These are phyloP conservation scores for Cantharis rufa DNA, from an alignment of 2,888 invertebrate genomes.

Conservation along the genomic window DNA sequence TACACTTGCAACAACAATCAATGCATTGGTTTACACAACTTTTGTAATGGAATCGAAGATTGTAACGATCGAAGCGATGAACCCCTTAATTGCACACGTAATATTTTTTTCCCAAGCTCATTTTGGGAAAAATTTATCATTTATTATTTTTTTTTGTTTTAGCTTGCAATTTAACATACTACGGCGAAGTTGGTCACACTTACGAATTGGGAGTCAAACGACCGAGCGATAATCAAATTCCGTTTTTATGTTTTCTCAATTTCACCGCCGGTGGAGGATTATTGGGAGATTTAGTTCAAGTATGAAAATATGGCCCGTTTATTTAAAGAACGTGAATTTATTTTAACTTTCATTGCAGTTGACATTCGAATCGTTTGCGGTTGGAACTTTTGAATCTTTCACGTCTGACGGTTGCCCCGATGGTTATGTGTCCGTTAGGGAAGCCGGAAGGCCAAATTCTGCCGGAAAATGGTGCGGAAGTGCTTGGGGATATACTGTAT, in stretches of 20 bases:
- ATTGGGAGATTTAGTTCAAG: constrained; percentile 82
- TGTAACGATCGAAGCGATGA: constrained; percentile 81
- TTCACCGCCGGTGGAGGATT: constrained; percentile 79
- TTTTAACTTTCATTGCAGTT: constrained; percentile 61
- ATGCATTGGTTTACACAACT: constrained; percentile 74
- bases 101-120: background rate
- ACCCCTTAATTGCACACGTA: constrained; percentile 74
- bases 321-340: constrained; percentile 7
- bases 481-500: constrained; percentile 83
- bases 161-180: constrained; percentile 85
- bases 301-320: constrained; percentile 49
- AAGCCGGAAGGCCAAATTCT: constrained; percentile 70
- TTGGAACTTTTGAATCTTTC: constrained; percentile 79
- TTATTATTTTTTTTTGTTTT: background rate
- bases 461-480: constrained; percentile 84
- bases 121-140: background rate
- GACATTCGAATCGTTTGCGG: constrained; percentile 82
- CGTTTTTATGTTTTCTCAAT: constrained; percentile 80
- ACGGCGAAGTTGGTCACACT: constrained; percentile 78
- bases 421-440: constrained; percentile 79
- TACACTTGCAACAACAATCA: constrained; percentile 58
- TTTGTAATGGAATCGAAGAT: constrained; percentile 77
- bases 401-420: constrained; percentile 79
- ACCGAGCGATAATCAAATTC: constrained; percentile 70
- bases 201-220: constrained; percentile 78